Conservation (phyloP, 2,113 vertebrate species). For the Glaucomys volans region DNA sequence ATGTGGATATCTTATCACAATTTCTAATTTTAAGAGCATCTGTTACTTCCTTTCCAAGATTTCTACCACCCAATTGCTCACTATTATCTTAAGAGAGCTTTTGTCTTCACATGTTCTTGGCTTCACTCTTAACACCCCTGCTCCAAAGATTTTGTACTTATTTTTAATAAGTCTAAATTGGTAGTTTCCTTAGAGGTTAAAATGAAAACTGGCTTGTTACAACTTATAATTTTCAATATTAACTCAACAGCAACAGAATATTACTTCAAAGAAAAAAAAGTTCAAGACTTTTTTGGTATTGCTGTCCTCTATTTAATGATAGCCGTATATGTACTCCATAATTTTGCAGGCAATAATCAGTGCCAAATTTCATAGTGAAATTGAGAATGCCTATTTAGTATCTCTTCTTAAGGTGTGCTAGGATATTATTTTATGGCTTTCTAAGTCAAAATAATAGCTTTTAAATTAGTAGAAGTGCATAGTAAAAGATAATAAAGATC, state of each 20-base stretch:
- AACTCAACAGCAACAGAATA: constrained; percentile 50
- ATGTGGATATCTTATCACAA: constrained; percentile 28
- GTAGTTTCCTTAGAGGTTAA: constrained; percentile 55
- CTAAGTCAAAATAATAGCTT: constrained; percentile 54
- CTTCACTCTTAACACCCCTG: constrained; percentile 17
- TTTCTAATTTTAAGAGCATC: constrained; percentile 74
- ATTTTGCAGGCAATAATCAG: background rate
- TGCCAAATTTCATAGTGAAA: constrained; percentile 56
- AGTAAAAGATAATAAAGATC: background rate
- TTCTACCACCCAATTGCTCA: constrained; percentile 52
- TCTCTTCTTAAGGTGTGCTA: background rate
- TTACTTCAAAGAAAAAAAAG: constrained; percentile 72
- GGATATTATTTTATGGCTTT: constrained; percentile 46
- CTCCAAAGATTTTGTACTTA: constrained; percentile 55
- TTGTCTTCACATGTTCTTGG: background rate
- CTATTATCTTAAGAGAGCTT: constrained; percentile 20
- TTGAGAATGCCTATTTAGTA: constrained; percentile 4
- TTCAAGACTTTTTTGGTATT: constrained; percentile 39
- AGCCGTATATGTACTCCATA: background rate
- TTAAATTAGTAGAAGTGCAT: constrained; percentile 8
- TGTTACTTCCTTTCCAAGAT: constrained; percentile 39
- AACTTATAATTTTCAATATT: constrained; percentile 71
- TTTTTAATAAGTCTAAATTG: constrained; percentile 71
- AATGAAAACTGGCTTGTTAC: constrained; percentile 40
- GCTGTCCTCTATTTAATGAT: constrained; percentile 55